Percentiles rank a stretch among this genome's conserved stretches.
Evolutionary conservation across 2,113 vertebrate species (phyloP).

Genomic region (Grammomys surdaster): DNA sequence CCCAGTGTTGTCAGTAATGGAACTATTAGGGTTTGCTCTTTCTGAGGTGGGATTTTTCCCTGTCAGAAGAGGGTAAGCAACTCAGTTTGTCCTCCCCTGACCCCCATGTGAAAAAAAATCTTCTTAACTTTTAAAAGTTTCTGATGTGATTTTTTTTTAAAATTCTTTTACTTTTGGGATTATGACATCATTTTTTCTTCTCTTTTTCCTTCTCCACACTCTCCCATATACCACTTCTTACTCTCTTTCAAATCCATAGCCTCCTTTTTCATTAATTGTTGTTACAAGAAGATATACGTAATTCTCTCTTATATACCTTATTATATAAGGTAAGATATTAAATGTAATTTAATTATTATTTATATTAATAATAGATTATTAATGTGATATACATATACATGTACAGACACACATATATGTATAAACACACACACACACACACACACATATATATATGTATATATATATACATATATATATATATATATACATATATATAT

Average conservation of each 20-base stretch:
- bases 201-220: neutral
- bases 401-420: too few relatives aligned
- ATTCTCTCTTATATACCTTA: neutral
- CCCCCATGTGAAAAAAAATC: neutral
- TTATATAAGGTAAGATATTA: neutral
- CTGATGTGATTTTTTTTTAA: neutral
- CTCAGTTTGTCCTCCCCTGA: neutral
- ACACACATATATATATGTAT: too few relatives aligned
- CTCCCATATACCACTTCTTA: neutral
- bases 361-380: neutral
- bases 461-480: too few relatives aligned
- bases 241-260: neutral
- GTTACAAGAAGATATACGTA: neutral
- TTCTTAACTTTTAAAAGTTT: neutral
- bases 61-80: neutral
- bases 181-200: neutral
- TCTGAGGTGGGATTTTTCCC: neutral
- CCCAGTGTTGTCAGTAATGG: neutral
- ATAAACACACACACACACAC: too few relatives aligned
- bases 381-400: too few relatives aligned
- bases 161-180: neutral
- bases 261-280: neutral
- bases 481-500: neutral
- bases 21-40: slow-evolving; percentile 32
- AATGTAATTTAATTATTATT: neutral